A percentile compares a stretch with the other conserved stretches of the same genome.
Evolutionary conservation across 2,797 vertebrate species (phyloP).

Genomic region (Pempheris klunzingeri): DNA sequence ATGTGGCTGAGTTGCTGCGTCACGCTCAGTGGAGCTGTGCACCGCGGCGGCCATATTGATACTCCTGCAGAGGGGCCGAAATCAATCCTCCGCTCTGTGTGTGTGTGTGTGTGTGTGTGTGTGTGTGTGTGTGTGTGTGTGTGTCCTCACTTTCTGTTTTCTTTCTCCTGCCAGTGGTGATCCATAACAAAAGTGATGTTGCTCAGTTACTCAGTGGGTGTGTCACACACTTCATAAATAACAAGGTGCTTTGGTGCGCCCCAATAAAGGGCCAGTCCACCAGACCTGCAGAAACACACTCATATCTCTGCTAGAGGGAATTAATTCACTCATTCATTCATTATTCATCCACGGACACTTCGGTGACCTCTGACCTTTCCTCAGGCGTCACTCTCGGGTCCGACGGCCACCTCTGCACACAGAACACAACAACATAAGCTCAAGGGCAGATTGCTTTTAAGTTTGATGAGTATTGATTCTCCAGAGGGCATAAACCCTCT

Average conservation of each 20-base stretch:
- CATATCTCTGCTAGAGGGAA: too few species aligned
- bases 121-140: slow-evolving; percentile 19
- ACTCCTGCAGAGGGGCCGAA: slow-evolving; percentile 21
- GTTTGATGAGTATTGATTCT: neutral
- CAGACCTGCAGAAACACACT: neutral
- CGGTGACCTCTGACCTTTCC: slow-evolving; percentile 9
- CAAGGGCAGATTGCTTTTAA: neutral
- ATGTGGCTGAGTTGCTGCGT: slow-evolving; percentile 56
- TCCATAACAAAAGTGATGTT: neutral
- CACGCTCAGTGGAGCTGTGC: slow-evolving; percentile 53
- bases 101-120: slow-evolving; percentile 35
- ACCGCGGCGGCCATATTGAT: slow-evolving; percentile 50
- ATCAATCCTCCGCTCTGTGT: slow-evolving; percentile 43
- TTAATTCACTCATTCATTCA: too few species aligned
- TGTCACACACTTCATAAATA: neutral
- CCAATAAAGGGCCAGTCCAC: neutral
- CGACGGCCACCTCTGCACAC: neutral
- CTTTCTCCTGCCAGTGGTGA: neutral
- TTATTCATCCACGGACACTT: too few species aligned
- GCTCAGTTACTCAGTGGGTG: neutral
- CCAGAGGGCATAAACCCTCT: neutral
- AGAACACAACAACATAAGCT: neutral
- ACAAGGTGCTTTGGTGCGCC: neutral
- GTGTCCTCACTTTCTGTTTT: slow-evolving; percentile 11
- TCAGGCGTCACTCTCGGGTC: neutral